Evolutionary conservation across 2,797 vertebrate species (phyloP).

Genomic region (Scolopax bukidnonensis): DNA sequence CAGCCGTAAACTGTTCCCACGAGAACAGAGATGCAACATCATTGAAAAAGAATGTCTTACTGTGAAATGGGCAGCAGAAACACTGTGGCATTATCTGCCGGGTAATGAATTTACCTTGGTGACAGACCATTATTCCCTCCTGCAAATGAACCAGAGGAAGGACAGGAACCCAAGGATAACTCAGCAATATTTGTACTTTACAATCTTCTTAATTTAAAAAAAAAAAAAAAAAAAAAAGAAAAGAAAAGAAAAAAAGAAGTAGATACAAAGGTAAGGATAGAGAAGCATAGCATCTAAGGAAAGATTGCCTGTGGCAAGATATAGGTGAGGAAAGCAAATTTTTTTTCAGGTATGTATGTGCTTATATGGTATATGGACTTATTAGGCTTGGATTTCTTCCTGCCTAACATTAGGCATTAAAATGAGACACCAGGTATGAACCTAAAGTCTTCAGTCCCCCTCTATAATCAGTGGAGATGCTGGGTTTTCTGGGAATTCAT

Average conservation of each 20-base stretch:
- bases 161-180: slow-evolving; percentile 63
- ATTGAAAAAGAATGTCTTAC: slow-evolving; percentile 54
- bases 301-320: not conserved
- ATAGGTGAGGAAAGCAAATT: not conserved
- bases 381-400: not conserved
- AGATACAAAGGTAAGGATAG: slow-evolving; percentile 17
- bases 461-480: not conserved
- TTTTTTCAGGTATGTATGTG: not conserved
- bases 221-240: not conserved
- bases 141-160: slow-evolving; percentile 64
- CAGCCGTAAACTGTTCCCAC: slow-evolving; percentile 67
- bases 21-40: slow-evolving; percentile 61
- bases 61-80: slow-evolving; percentile 64
- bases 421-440: not conserved
- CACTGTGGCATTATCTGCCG: slow-evolving; percentile 61
- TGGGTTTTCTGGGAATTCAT: not conserved
- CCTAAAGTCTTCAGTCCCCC: not conserved
- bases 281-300: not conserved
- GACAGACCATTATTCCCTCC: slow-evolving; percentile 72
- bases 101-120: slow-evolving; percentile 76
- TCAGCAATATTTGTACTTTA: slow-evolving; percentile 32
- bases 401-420: not conserved
- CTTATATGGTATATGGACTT: not conserved
- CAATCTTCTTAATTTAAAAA: slow-evolving; percentile 37
- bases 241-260: not conserved